Base-by-base conservation (phyloP, 2,888 invertebrate genomes). In the Pollenia amentaria region DNA sequence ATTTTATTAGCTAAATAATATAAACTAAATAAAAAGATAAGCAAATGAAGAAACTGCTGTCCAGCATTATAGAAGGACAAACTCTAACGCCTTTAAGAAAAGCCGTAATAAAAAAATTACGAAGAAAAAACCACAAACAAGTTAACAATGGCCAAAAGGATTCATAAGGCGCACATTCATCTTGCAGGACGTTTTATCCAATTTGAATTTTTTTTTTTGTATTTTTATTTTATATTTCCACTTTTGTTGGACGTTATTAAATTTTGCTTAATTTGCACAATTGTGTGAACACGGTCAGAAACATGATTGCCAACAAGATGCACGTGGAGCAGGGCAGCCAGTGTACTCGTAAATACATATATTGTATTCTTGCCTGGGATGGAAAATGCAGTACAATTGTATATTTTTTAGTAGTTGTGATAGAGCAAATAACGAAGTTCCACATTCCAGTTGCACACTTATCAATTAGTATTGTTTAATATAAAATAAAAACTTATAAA, bases 251-350 rank as follows among this genome's bases (percentile, higher is more conserved):
- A 69, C 51, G 69, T 84, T 87, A 84, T 87, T 87, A 87, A 87
- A 87, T 84, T 87, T 80, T 72, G 86, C 87, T 87, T 84, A 80
- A 87, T 87, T 87, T 87, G 87, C 84, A 80, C 84, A 80, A 87
- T 84, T 87, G 83, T 73, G 57, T 72, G 79, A 87, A 72, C 72
- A 84, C 75, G 75, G 77, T 64, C 73, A 75, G 77, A 48, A 73
- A 64, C 65, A 73, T 70, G 76, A 82, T 53, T 81, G 81, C 65
- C 44, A 83, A 70, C 81, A 80, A 77, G 76, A 70, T 76, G 67
- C 51, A 77, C 67, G 72, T 85, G 29, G n/a, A 21, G 11, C 18
- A 53, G 29, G 29, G n/a, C 14, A 42, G 65, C 12, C 4, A 21
- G 62, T 16, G 44, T 21, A 2, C 21, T 21, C 16, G 16, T 7